phyloP scores from a whole-genome alignment of 1,140 invertebrate genomes.

The Notospermus geniculatus region DNA sequence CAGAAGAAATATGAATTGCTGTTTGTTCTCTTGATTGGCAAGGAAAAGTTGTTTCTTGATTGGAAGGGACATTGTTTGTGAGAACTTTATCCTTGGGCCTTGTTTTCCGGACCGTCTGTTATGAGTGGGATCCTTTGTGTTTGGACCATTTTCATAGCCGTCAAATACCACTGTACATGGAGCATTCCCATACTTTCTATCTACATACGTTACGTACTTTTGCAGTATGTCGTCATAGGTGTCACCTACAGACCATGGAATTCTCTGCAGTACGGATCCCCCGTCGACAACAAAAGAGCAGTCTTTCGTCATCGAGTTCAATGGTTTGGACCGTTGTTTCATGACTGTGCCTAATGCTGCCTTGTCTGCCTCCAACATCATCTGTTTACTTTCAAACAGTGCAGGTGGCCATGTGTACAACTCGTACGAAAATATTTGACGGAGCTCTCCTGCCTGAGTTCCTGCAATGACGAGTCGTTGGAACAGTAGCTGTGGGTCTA shows the following conservation, averaged over 20 bases:
- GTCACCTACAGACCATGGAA: conserved; percentile 10
- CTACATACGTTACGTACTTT: conserved; percentile 10
- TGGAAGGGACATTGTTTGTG: neutral
- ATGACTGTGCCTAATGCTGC: too few relatives aligned
- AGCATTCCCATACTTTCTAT: neutral
- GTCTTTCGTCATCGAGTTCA: too few relatives aligned
- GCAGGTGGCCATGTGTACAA: too few relatives aligned
- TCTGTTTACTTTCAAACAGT: too few relatives aligned
- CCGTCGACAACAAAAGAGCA: conserved; percentile 24
- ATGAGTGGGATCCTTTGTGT: conserved; percentile 1
- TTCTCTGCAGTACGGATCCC: conserved; percentile 17
- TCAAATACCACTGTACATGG: conserved; percentile 13
- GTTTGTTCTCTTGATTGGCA: conserved; percentile 22
- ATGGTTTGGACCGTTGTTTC: too few relatives aligned
- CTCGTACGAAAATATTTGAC: too few relatives aligned
- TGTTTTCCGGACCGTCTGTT: neutral
- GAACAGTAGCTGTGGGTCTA: neutral
- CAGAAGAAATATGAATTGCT: conserved; percentile 20
- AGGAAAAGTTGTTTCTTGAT: conserved; percentile 21
- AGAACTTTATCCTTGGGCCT: neutral
- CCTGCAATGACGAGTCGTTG: too few relatives aligned
- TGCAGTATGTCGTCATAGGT: conserved; percentile 7
- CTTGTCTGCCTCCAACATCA: too few relatives aligned
- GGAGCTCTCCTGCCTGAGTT: too few relatives aligned
- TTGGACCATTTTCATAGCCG: neutral